Evolutionary conservation across 30 jellyfish, hydroid and myxozoan species (phyloP).

Genomic region (Rhopilema esculentum): DNA sequence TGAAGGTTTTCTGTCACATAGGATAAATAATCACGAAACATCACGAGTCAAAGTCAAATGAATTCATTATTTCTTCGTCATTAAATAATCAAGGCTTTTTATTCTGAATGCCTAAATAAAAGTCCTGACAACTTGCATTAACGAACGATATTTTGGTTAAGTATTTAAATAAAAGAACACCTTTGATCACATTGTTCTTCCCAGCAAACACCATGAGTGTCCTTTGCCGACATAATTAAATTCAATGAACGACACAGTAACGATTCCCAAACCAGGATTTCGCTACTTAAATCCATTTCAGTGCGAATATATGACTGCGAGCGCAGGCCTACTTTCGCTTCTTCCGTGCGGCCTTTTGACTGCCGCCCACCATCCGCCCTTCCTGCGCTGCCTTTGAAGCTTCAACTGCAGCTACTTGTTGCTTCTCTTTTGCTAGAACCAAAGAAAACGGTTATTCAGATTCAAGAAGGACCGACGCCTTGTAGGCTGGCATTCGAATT

Average conservation of each 20-base stretch:
- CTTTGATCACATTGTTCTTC: neutral
- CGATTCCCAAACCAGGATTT: neutral
- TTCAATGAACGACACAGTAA: neutral
- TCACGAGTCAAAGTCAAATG: too few species aligned
- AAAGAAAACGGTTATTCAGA: neutral
- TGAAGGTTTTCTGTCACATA: too few species aligned
- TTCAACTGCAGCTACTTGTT: conserved; percentile 51
- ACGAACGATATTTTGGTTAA: too few species aligned
- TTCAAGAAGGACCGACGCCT: neutral
- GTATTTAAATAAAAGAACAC: neutral
- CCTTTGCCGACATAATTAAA: neutral
- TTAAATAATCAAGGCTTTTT: too few species aligned
- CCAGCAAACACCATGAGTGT: neutral
- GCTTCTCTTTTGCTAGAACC: conserved; percentile 42
- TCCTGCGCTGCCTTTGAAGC: conserved; percentile 68
- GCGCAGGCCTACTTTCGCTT: conserved; percentile 58
- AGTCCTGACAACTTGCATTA: neutral
- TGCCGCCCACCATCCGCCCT: conserved; percentile 50
- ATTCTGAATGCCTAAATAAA: neutral
- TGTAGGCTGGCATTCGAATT: too few species aligned
- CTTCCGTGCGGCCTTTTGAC: conserved; percentile 69
- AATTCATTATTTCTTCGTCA: too few species aligned
- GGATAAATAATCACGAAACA: too few species aligned
- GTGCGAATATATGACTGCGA: neutral
- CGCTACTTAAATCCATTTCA: neutral